phyloP scores from a whole-genome alignment of 2,113 vertebrate genomes.

The Ellobius talpinus region DNA sequence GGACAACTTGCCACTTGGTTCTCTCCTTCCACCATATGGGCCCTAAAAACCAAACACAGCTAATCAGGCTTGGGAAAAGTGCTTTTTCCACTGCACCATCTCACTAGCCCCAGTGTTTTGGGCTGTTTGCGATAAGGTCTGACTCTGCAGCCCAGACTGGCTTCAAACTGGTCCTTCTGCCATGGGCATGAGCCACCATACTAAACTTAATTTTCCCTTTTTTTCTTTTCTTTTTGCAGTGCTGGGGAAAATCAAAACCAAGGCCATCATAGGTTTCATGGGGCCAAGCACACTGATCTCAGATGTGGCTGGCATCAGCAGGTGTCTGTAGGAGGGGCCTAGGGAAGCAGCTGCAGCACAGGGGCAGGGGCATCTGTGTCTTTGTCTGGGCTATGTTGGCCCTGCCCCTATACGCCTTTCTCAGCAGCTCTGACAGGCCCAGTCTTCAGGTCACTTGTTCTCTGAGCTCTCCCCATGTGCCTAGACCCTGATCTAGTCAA shows the following conservation, averaged over 20 bases:
- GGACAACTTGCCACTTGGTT: neutral
- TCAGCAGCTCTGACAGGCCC: neutral
- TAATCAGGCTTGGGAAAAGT: neutral
- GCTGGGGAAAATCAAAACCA: neutral
- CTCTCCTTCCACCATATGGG: neutral
- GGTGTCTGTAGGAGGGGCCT: fast-evolving
- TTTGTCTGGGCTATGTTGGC: neutral
- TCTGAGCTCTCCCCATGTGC: neutral
- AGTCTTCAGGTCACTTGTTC: fast-evolving
- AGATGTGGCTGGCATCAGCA: neutral
- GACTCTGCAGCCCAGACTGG: neutral
- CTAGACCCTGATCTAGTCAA: neutral
- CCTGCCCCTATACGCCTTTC: fast-evolving
- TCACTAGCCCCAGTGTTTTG: neutral
- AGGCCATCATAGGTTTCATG: neutral
- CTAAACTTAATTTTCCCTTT: neutral
- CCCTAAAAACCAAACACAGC: neutral
- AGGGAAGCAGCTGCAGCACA: neutral
- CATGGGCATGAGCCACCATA: neutral
- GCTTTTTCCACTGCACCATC: neutral
- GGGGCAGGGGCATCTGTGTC: neutral
- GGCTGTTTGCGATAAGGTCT: neutral
- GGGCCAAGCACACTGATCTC: no score
- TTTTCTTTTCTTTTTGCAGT: neutral
- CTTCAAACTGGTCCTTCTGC: neutral